Percentiles rank a stretch among this genome's conserved stretches.
Conservation (phyloP, 2,113 vertebrate genomes). For the Lagopus muta region DNA sequence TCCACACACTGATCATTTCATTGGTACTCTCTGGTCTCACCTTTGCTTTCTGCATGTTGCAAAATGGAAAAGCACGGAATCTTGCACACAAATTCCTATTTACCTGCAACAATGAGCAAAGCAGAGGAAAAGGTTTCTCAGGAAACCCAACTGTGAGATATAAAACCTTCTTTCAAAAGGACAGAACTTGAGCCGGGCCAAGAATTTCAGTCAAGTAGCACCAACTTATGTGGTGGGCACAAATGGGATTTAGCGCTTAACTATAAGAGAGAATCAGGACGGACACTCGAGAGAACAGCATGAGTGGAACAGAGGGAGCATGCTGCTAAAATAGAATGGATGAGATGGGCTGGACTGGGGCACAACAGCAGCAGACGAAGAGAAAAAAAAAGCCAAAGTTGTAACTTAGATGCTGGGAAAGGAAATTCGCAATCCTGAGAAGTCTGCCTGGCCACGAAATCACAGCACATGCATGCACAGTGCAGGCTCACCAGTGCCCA, state of each 20-base stretch:
- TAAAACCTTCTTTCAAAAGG: neutral
- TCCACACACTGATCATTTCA: neutral
- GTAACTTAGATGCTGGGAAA: neutral
- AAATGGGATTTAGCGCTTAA: neutral
- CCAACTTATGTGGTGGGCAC: neutral
- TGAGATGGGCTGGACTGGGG: neutral
- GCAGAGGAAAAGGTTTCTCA: neutral
- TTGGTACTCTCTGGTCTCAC: neutral
- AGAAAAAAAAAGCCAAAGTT: neutral
- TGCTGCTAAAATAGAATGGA: rapidly evolving
- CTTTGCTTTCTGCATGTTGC: neutral
- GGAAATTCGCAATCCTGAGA: neutral
- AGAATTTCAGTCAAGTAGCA: neutral
- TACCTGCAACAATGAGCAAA: neutral
- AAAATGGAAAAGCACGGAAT: neutral
- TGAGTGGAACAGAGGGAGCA: neutral
- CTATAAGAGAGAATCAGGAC: neutral
- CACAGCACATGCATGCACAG: rapidly evolving
- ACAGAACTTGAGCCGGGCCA: neutral
- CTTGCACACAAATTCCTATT: neutral
- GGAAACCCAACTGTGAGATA: neutral
- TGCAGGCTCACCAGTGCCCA: neutral
- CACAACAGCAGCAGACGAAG: neutral
- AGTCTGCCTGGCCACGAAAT: neutral
- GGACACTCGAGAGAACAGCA: neutral